Conservation (phyloP, 2,797 vertebrate genomes). For the Rachycentron canadum region DNA sequence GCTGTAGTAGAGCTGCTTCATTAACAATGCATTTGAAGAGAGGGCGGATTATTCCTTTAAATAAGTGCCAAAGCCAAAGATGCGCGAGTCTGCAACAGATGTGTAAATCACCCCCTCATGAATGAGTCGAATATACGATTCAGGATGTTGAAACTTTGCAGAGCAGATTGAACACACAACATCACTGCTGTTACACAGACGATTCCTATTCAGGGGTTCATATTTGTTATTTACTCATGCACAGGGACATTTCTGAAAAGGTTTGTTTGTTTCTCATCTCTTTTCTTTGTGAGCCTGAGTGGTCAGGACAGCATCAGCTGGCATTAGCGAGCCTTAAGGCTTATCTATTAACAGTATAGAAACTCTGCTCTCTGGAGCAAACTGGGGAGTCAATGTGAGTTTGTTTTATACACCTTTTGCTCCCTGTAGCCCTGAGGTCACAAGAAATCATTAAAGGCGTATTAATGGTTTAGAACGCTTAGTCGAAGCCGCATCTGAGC, state of each 20-base stretch:
- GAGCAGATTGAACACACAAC: conserved; percentile 6
- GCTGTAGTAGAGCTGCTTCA: conserved; percentile 2
- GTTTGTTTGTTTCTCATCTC: conserved; percentile 29
- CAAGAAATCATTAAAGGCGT: conserved; percentile 74
- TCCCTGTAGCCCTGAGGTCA: conserved; percentile 57
- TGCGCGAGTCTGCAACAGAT: conserved; percentile 64
- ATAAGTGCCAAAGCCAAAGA: conserved; percentile 65
- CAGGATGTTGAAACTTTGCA: conserved; percentile 43
- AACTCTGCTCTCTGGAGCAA: conserved; percentile 51
- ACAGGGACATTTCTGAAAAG: conserved; percentile 10
- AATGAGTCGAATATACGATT: conserved; percentile 46
- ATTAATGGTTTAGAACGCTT: conserved; percentile 50
- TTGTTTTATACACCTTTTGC: conserved; percentile 63
- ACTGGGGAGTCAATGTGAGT: conserved; percentile 52
- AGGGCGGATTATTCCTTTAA: conserved; percentile 51
- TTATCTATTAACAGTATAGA: conserved; percentile 50
- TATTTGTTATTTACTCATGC: conserved; percentile 1
- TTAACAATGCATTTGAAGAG: conserved; percentile 29
- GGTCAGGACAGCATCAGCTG: conserved; percentile 61
- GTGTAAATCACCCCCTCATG: conserved; percentile 58
- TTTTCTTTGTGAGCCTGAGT: conserved; percentile 37
- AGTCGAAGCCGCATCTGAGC: conserved; percentile 37
- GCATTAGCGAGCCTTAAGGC: conserved; percentile 55
- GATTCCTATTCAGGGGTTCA: not conserved
- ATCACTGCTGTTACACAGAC: not conserved